Percentiles rank a stretch among this genome's conserved stretches.
phyloP scores from a whole-genome alignment of 2,888 invertebrate genomes.

The Mamestra brassicae region DNA sequence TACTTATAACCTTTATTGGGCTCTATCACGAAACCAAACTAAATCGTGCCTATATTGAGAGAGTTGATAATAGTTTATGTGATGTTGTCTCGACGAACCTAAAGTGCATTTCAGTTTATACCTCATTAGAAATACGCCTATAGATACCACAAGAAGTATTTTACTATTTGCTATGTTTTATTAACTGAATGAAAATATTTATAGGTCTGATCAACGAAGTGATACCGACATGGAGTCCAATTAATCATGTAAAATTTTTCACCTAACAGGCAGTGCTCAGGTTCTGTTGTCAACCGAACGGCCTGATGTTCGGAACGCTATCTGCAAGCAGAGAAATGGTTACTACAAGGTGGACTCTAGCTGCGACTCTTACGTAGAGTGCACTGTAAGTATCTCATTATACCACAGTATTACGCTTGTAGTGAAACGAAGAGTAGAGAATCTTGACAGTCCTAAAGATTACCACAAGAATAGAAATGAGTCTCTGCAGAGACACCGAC shows the following conservation, averaged over 20 bases:
- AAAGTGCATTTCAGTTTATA: not conserved
- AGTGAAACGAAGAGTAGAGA: not conserved
- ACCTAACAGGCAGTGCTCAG: constrained; percentile 37
- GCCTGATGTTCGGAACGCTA: constrained; percentile 66
- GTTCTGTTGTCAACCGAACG: not conserved
- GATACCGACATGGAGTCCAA: not conserved
- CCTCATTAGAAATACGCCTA: not conserved
- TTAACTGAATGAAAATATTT: not conserved
- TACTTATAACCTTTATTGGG: not conserved
- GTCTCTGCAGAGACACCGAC: not conserved
- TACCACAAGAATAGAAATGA: not conserved
- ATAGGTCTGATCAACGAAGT: not conserved
- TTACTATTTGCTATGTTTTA: not conserved
- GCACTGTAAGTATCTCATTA: constrained; percentile 90
- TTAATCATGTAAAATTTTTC: not conserved
- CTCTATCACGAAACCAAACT: not conserved
- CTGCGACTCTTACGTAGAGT: constrained; percentile 94
- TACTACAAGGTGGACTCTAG: constrained; percentile 91
- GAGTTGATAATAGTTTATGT: not conserved
- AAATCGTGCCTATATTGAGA: not conserved
- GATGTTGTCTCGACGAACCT: not conserved
- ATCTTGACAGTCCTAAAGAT: not conserved
- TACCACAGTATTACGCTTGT: constrained; percentile 62
- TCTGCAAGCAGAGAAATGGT: constrained; percentile 87
- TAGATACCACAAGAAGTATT: not conserved